Base-by-base conservation (phyloP, 2,888 invertebrate genomes). In the Drosophila mayaguana region DNA sequence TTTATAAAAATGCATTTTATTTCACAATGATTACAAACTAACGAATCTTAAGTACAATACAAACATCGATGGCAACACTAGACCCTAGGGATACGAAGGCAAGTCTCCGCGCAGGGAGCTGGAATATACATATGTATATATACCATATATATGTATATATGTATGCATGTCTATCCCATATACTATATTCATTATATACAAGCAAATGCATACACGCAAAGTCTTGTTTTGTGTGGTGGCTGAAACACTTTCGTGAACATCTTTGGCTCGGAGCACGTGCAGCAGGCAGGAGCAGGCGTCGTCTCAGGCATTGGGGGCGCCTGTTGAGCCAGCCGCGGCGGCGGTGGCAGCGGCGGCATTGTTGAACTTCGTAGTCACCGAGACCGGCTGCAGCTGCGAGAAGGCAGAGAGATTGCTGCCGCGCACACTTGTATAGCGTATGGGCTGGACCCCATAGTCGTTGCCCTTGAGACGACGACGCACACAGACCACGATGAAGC, bases 341-440 rank as follows among this genome's bases (percentile, higher is more conserved):
- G 28, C 65, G 2, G 56, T 46, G 11, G 32, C 63, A 3, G 51
- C 56, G 12, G 75, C 78, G 14, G 78, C 84, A 45, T 86, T 83
- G 3, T 75, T 85, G 16, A 81, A 88, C 22, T 86, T 80, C 51
- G 80, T 82, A 61, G 68, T 72, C 46, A 76, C 74, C 65, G 78
- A 80, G 14, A 57, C 80, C 22, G 85, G 84, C 63, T 70, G 91
- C 55, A 76, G 81, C 64, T 89, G 71, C 72, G 86, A 70, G 83
- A 91, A 79, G 78, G 89, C 92, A 3, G 92, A 92, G 51, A 91
- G 75, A 73, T 92, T 92, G 72, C 92, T 92, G 54, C 84, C 89
- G 12, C 92, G 77, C 0, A 92, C 91, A 38, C 92, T 92, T 42
- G 92, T 92, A 56, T 92, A 92, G 32, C 92, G 88, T 62, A 92